Evolutionary conservation across 2,113 vertebrate species (phyloP), one percentile per base, ranked within the genome.

Genomic region (Dipodomys merriami): DNA sequence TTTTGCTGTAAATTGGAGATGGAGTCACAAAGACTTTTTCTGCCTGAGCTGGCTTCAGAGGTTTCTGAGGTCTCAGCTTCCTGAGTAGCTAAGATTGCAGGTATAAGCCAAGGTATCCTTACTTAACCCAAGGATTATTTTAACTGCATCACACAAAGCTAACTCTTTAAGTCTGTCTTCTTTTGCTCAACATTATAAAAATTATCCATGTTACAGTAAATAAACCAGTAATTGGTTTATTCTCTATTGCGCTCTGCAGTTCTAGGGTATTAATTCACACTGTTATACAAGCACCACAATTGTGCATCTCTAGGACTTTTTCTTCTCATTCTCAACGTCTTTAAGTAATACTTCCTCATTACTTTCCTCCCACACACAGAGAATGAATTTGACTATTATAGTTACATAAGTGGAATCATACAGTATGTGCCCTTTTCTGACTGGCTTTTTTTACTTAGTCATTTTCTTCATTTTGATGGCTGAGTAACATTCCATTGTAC

Each of bases 311-410:
- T 69, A 89, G 69, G 81, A 89, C 11, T 35, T 77, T 83, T 57
- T 86, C 64, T 60, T 89, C 62, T 25, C 65, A 65, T 57, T 82
- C n/a, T 60, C 44, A 72, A 95, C 86, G 5, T 86, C 64, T 39
- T 6, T 71, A 49, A 83, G 64, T 23, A 78, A 12, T 65, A 29
- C 69, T 13, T 57, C 15, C n/a, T 22, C 64, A 82, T 57, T 53
- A 53, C 49, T 46, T 74, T 2, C 25, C 30, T 86, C 20, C 78
- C 79, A 3, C 8, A 53, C 49, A 11, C 49, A 53, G 10, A 53
- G 11, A 53, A 19, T 73, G 67, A 78, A 74, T 79, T 33, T 89
- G 62, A 57, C 69, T 57, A 9, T 12, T 69, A 8, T 16, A 69
- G 49, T 4, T 78, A 68, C 1, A 4, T 57, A 53, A 29, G 27